Conservation (phyloP, 2,797 vertebrate genomes). For the Phrynocephalus vlangalii region DNA sequence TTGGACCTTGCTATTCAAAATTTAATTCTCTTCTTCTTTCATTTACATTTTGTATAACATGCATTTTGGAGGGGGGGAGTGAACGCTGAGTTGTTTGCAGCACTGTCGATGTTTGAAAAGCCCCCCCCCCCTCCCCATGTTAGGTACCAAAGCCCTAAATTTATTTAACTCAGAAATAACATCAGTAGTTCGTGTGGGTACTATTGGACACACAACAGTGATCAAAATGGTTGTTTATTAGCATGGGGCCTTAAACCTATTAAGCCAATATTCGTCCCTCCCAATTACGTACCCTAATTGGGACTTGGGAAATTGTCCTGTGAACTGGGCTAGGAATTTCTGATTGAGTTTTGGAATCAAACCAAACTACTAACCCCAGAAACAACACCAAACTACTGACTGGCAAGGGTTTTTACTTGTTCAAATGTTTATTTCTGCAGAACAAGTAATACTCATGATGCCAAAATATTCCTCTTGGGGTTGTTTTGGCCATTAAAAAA, state of each 20-base stretch:
- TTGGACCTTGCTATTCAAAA: slow-evolving; percentile 28
- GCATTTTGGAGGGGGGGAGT: not conserved
- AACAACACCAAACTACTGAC: not conserved
- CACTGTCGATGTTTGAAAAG: not conserved
- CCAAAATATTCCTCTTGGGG: too few species aligned
- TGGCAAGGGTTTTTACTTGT: too few species aligned
- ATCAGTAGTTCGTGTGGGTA: too few species aligned
- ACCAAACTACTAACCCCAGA: not conserved
- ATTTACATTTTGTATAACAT: not conserved
- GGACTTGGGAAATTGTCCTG: not conserved
- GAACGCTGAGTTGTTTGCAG: not conserved
- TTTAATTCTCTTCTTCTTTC: slow-evolving; percentile 17
- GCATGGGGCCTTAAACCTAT: not conserved
- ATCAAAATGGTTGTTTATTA: not conserved
- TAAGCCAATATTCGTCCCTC: not conserved
- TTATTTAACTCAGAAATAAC: not conserved
- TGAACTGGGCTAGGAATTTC: not conserved
- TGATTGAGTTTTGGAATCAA: not conserved
- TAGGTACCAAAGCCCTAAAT: not conserved
- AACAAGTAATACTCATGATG: too few species aligned
- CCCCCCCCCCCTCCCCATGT: not conserved
- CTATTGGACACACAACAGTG: not conserved
- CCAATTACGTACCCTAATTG: not conserved
- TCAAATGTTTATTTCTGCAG: too few species aligned
- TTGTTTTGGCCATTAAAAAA: too few species aligned